Conservation (phyloP, 2,888 invertebrate genomes). For the Mesopsocus fuscifrons region DNA sequence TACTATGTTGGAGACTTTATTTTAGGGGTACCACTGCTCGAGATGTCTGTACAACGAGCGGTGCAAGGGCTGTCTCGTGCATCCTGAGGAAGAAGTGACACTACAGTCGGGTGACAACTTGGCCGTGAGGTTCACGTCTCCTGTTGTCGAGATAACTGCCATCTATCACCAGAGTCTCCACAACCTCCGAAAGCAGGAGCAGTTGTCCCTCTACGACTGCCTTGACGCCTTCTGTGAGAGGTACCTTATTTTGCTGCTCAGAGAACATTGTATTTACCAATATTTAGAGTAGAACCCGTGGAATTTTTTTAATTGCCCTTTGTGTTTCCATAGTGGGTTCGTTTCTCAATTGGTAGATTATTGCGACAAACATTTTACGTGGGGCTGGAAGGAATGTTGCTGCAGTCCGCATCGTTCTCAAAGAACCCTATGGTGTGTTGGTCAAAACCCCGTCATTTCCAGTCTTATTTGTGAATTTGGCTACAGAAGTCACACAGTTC, state of each 20-base stretch:
- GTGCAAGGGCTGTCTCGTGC: conserved; percentile 35
- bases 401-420: too few relatives aligned
- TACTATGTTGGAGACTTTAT: too few relatives aligned
- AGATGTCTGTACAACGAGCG: conserved; percentile 34
- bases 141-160: conserved; percentile 24
- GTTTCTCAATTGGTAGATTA: conserved; percentile 10
- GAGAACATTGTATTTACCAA: too few relatives aligned
- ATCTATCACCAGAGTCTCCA: conserved; percentile 30
- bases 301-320: too few relatives aligned
- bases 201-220: conserved; percentile 38
- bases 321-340: conserved; percentile 8
- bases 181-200: conserved; percentile 28
- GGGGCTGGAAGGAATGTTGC: too few relatives aligned
- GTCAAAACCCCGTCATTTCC: too few relatives aligned
- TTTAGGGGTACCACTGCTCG: conserved; percentile 38
- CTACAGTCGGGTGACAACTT: conserved; percentile 35
- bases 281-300: too few relatives aligned
- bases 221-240: conserved; percentile 39
- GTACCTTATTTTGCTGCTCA: conserved; percentile 22
- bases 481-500: too few relatives aligned
- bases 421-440: too few relatives aligned
- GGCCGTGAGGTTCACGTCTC: conserved; percentile 27
- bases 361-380: too few relatives aligned
- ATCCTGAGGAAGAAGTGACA: conserved; percentile 26
- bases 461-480: too few relatives aligned